These are phyloP conservation scores for Andrena trimmerana DNA, from an alignment of 2,888 invertebrate species.

Conservation along the genomic window DNA sequence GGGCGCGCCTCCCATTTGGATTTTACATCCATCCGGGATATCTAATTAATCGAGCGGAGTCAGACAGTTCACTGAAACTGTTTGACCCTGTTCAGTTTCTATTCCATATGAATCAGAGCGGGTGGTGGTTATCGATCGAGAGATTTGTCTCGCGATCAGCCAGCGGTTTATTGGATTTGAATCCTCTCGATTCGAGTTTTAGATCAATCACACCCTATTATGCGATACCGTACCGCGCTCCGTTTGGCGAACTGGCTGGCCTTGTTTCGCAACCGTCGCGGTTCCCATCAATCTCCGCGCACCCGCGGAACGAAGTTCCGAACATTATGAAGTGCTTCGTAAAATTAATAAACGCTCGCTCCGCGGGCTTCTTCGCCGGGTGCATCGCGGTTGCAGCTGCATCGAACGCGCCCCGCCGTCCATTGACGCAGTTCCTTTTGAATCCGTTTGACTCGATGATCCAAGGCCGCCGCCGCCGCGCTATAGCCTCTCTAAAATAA, in stretches of 20 bases:
- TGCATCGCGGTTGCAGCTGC: conserved; percentile 41
- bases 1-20: no score
- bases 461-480: conserved; percentile 41
- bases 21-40: no score
- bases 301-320: not conserved
- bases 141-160: not conserved
- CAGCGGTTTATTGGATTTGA: not conserved
- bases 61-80: no score
- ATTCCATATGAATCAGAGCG: no score
- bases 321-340: not conserved
- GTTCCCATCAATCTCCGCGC: not conserved
- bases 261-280: conserved; percentile 1
- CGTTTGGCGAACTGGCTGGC: not conserved
- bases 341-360: conserved; percentile 29
- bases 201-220: not conserved
- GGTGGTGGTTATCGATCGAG: not conserved
- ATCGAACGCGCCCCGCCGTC: conserved; percentile 18
- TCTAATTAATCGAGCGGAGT: no score
- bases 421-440: conserved; percentile 44
- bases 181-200: not conserved
- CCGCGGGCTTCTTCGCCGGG: not conserved
- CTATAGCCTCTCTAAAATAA: conserved; percentile 31
- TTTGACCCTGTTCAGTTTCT: no score
- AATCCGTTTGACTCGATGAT: conserved; percentile 34
- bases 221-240: no score